Evolutionary conservation across 2,113 vertebrate genomes (phyloP).

Genomic region (Australoheros scitulus): DNA sequence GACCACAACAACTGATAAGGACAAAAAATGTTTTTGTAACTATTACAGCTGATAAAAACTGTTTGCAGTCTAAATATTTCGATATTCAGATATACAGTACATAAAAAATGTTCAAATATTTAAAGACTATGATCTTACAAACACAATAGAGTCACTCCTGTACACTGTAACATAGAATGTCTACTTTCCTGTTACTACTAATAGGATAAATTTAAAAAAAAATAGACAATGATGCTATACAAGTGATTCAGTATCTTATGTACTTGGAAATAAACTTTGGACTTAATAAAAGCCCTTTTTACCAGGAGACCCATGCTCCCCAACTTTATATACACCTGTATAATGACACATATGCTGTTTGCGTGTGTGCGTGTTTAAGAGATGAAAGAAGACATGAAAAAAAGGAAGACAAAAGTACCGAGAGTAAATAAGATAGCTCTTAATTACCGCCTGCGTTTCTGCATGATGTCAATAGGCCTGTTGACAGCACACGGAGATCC

Average conservation of each 20-base stretch:
- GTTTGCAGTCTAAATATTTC: not conserved
- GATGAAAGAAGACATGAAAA: conserved; percentile 23
- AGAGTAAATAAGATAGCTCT: conserved; percentile 53
- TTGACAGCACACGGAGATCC: conserved; percentile 82
- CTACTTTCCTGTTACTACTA: not conserved
- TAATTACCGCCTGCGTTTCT: conserved; percentile 83
- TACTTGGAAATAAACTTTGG: not conserved
- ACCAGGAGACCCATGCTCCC: not conserved
- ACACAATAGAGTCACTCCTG: not conserved
- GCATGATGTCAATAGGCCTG: conserved; percentile 83
- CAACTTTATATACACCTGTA: not conserved
- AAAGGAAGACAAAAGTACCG: conserved; percentile 22
- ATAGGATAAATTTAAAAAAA: not conserved
- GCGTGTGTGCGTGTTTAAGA: not conserved
- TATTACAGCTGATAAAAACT: conserved; percentile 27
- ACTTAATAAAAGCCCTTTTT: not conserved
- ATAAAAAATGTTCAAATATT: not conserved
- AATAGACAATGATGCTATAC: not conserved
- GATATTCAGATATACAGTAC: not conserved
- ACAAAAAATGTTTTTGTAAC: conserved; percentile 34
- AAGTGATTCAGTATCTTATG: not conserved
- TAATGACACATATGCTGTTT: not conserved
- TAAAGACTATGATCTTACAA: not conserved
- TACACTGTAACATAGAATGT: not conserved
- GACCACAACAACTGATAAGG: conserved; percentile 51